These are phyloP conservation scores for Hemaris fuciformis DNA, from an alignment of 2,888 invertebrate genomes.

Conservation along the genomic window DNA sequence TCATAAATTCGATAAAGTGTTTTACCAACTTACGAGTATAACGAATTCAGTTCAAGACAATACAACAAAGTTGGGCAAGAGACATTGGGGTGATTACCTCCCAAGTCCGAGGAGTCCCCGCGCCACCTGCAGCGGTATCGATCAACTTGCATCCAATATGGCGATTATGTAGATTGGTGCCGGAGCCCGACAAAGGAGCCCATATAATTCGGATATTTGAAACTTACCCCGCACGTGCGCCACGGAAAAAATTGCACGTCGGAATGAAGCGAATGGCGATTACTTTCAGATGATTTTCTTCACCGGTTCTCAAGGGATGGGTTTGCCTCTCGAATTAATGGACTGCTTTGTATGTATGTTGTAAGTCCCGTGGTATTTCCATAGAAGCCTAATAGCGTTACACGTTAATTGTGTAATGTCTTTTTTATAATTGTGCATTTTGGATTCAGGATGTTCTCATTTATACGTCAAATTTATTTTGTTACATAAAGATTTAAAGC, in stretches of 20 bases:
- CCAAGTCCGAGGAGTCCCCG: too few species aligned
- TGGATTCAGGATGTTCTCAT: too few species aligned
- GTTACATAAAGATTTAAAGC: too few species aligned
- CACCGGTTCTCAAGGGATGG: neutral
- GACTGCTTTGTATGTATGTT: too few species aligned
- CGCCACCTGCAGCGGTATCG: constrained; percentile 22
- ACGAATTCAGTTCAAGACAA: neutral
- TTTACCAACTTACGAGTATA: too few species aligned
- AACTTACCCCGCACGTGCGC: constrained; percentile 22
- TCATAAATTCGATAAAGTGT: too few species aligned
- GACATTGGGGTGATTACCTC: neutral
- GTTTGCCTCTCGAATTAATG: too few species aligned
- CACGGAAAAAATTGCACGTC: constrained; percentile 9
- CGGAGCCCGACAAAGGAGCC: constrained; percentile 16
- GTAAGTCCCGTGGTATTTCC: too few species aligned
- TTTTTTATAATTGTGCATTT: too few species aligned
- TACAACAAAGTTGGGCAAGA: neutral
- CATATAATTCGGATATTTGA: constrained; percentile 34
- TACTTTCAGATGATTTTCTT: neutral
- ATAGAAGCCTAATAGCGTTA: too few species aligned
- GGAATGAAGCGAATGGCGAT: neutral
- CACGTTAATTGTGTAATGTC: too few species aligned
- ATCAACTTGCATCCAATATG: constrained; percentile 19
- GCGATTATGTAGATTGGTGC: constrained; percentile 36
- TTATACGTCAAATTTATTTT: too few species aligned